Conservation (phyloP, 2,113 vertebrate genomes). For the Sinocyclocheilus anshuiensis region DNA sequence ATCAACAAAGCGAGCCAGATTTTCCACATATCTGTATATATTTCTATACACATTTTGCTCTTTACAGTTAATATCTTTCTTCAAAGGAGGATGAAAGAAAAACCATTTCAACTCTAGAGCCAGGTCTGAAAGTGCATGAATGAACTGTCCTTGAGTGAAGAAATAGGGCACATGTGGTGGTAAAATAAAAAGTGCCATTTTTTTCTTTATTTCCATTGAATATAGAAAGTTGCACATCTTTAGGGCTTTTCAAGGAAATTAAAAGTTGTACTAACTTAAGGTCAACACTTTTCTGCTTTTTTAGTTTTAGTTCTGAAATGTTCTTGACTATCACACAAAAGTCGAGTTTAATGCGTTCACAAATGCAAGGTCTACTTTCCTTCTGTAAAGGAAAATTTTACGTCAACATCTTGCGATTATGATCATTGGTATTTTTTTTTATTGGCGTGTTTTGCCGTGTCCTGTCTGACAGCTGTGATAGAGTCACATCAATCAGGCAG, state of each 20-base stretch:
- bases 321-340: background rate
- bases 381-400: too few species aligned
- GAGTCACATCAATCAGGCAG: constrained; percentile 70
- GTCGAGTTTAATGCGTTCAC: background rate
- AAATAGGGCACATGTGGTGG: background rate
- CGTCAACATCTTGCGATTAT: background rate
- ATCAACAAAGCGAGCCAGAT: background rate
- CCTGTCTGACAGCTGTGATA: constrained; percentile 32
- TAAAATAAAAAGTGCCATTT: background rate
- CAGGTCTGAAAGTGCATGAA: background rate
- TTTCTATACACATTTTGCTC: background rate
- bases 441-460: background rate
- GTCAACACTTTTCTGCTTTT: background rate
- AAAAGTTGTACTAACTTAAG: background rate
- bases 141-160: background rate
- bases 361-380: background rate
- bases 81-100: background rate
- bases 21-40: background rate
- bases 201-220: background rate
- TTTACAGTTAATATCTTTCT: background rate
- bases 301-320: background rate
- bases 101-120: background rate
- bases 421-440: background rate
- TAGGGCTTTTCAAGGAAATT: background rate
- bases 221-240: background rate